Evolutionary conservation across 2,113 vertebrate genomes (phyloP).

Genomic region (Mungos mungo): DNA sequence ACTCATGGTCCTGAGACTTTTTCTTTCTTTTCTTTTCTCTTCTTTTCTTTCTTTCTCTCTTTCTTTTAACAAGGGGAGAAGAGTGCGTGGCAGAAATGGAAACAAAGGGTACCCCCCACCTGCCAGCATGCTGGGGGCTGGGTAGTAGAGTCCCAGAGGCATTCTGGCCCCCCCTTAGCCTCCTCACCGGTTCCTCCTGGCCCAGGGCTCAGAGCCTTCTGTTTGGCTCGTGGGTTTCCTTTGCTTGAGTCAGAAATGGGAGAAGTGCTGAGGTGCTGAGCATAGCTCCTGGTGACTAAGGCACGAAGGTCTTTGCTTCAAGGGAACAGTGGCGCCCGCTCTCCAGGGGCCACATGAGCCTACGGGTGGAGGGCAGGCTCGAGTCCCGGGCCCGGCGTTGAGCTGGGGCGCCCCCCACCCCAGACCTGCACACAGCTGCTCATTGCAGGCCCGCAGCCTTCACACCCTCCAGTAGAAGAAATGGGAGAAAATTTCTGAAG

Average conservation of each 20-base stretch:
- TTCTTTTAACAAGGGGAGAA: too few species aligned
- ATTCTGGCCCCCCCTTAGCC: background rate
- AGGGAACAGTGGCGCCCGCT: background rate
- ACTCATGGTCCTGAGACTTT: background rate
- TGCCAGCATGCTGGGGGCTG: rapidly evolving
- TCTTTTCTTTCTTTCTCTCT: too few species aligned
- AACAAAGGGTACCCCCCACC: background rate
- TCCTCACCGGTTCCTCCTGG: background rate
- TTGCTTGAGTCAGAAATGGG: constrained; percentile 18
- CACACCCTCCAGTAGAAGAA: background rate
- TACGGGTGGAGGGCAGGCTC: background rate
- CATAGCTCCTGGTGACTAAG: background rate
- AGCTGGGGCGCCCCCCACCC: rapidly evolving
- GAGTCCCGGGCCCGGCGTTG: rapidly evolving
- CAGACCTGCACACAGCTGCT: background rate
- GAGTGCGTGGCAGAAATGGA: background rate
- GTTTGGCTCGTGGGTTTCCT: background rate
- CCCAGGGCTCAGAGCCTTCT: background rate
- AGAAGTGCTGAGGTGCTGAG: background rate
- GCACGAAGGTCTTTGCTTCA: background rate
- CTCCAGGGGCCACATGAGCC: rapidly evolving
- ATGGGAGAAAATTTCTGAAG: constrained; percentile 1
- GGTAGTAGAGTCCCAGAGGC: background rate
- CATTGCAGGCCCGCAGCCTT: background rate
- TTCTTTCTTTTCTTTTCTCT: too few species aligned